Conservation (phyloP, 2,797 vertebrate genomes). For the Capromys pilorides region DNA sequence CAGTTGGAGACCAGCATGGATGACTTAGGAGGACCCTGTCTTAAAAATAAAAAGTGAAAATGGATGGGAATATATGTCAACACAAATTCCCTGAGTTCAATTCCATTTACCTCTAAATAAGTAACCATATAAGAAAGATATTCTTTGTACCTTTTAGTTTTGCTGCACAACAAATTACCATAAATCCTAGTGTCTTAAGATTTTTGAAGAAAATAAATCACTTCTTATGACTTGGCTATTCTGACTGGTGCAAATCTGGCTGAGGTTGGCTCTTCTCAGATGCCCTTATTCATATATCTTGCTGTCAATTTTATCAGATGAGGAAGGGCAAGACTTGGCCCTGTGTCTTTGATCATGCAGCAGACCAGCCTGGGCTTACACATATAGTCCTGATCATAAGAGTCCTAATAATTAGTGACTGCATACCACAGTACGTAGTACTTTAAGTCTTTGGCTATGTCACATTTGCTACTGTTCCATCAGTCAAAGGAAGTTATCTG, state of each 20-base stretch:
- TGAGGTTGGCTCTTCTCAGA: neutral
- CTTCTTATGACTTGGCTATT: neutral
- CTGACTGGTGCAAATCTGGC: neutral
- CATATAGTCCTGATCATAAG: no score
- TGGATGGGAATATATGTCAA: neutral
- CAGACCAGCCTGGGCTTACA: neutral
- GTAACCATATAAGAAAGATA: neutral
- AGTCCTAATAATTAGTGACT: neutral
- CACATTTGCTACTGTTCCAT: slow-evolving; percentile 27
- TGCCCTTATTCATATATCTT: neutral
- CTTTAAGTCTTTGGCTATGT: neutral
- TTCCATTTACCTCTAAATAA: neutral
- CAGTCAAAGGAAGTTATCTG: slow-evolving; percentile 10
- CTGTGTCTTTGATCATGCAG: neutral
- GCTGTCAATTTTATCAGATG: neutral
- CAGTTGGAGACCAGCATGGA: neutral
- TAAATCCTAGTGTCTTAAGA: slow-evolving; percentile 11
- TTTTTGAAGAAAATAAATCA: neutral
- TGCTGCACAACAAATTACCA: neutral
- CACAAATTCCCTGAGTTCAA: neutral
- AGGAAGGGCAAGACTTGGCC: slow-evolving; percentile 8
- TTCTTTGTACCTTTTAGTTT: neutral
- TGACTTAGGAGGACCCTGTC: neutral
- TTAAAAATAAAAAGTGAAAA: neutral
- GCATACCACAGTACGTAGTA: neutral